These are phyloP conservation scores for Tamias sibiricus DNA, from an alignment of 2,113 vertebrate genomes.

Conservation along the genomic window DNA sequence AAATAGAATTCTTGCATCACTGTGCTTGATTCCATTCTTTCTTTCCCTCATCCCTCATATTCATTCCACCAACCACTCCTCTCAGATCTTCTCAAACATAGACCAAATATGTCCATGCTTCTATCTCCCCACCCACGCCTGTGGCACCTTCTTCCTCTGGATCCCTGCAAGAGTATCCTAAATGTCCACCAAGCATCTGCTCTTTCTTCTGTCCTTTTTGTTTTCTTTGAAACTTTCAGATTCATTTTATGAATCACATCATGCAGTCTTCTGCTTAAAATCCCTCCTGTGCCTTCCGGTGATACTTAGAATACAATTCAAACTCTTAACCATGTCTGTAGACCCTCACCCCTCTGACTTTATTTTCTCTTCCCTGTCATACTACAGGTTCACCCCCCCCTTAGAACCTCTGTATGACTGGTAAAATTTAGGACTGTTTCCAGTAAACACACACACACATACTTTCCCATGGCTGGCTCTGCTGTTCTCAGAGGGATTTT, in stretches of 20 bases:
- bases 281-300: accelerated
- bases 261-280: neutral
- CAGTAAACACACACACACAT: neutral
- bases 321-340: neutral
- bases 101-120: neutral
- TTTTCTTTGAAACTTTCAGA: neutral
- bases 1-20: neutral
- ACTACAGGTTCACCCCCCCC: neutral
- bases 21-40: neutral
- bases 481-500: neutral
- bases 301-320: neutral
- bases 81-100: neutral
- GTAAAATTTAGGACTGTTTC: neutral
- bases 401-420: neutral
- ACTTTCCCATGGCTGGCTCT: neutral
- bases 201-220: neutral
- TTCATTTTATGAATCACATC: neutral
- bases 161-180: neutral
- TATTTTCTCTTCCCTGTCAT: neutral
- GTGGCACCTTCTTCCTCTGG: neutral
- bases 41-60: neutral
- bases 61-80: neutral
- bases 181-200: neutral
- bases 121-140: neutral
- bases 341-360: neutral